Conservation (phyloP, 2,113 vertebrate species). For the Rhadina sibilatrix region DNA sequence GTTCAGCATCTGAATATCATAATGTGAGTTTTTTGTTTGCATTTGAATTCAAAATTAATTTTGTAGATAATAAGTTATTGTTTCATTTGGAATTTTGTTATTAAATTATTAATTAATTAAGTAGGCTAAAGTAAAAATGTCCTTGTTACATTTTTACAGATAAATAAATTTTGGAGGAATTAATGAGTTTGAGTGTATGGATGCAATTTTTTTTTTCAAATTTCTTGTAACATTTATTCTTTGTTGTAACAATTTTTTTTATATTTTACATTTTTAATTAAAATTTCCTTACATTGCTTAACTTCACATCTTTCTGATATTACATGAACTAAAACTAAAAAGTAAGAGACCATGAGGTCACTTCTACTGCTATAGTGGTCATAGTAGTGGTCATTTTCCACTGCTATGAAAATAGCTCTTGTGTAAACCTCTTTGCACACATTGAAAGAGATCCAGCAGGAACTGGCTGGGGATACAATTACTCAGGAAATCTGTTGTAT, state of each 20-base stretch:
- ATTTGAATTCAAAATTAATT: background rate
- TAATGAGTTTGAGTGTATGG: background rate
- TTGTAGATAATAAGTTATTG: background rate
- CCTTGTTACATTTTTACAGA: background rate
- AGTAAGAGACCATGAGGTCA: background rate
- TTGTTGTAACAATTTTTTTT: background rate
- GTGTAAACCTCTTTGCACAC: background rate
- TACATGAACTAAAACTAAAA: background rate
- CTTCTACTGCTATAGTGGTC: background rate
- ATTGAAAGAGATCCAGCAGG: background rate
- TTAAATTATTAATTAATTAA: background rate
- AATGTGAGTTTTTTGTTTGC: background rate
- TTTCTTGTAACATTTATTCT: background rate
- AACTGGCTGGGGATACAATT: background rate
- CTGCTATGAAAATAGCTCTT: background rate
- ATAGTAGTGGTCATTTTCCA: background rate
- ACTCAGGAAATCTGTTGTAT: background rate
- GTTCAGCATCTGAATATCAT: background rate
- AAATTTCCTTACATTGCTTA: background rate
- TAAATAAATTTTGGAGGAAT: background rate
- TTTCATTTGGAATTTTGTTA: background rate
- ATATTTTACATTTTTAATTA: background rate
- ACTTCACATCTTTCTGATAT: background rate
- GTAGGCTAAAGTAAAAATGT: background rate
- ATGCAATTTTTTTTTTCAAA: background rate